These are phyloP conservation scores for Heterocephalus glaber DNA, from an alignment of 2,113 vertebrate species.

Conservation along the genomic window DNA sequence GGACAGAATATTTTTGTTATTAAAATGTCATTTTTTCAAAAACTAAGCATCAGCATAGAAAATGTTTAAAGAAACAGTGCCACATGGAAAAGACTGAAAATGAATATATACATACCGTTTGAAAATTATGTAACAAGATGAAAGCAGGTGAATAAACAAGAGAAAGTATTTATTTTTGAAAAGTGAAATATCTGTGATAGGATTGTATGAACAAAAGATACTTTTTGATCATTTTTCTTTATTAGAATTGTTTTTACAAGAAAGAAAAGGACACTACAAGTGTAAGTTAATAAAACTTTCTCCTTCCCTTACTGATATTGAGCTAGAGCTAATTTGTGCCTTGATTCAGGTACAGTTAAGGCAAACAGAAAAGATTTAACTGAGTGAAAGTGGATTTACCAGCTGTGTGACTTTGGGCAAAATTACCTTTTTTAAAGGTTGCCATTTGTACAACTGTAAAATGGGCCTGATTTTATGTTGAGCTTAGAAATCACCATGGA, in stretches of 20 bases:
- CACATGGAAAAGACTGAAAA: conserved; percentile 33
- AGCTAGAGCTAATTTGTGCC: neutral
- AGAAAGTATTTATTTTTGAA: neutral
- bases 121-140: neutral
- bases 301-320: neutral
- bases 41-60: neutral
- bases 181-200: neutral
- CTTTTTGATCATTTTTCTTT: conserved; percentile 13
- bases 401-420: neutral
- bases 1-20: conserved; percentile 22
- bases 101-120: neutral
- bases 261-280: neutral
- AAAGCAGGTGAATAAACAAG: neutral
- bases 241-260: neutral
- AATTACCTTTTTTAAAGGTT: neutral
- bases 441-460: neutral
- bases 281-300: neutral
- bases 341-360: neutral
- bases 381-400: neutral
- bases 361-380: conserved; percentile 9
- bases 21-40: conserved; percentile 32
- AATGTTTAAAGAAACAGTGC: conserved; percentile 41
- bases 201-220: neutral
- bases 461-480: neutral
- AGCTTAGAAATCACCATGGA: neutral